These are phyloP conservation scores for Pomatostomus ruficeps DNA, from an alignment of 2,113 vertebrate species.

Conservation along the genomic window DNA sequence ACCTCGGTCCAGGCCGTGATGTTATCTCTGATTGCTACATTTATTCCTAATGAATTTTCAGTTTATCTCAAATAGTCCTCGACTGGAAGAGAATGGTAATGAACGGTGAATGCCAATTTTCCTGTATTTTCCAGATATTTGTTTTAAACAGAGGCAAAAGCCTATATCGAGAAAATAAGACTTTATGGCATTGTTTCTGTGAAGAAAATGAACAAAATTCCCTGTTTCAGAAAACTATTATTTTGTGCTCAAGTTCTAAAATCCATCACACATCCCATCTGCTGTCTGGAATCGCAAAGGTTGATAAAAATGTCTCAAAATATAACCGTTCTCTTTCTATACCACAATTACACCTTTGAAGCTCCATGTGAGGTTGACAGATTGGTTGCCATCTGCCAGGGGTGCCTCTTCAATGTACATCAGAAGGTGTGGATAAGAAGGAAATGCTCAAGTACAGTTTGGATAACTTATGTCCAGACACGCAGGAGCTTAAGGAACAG, in stretches of 20 bases:
- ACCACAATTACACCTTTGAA: not conserved
- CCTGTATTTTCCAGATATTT: not conserved
- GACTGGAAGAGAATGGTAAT: not conserved
- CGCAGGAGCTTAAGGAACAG: accelerated
- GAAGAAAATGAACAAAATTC: not conserved
- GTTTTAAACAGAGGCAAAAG: not conserved
- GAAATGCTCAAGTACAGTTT: not conserved
- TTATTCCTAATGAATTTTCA: not conserved
- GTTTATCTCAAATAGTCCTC: not conserved
- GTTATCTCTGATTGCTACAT: not conserved
- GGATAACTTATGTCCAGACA: not conserved
- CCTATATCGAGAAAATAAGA: not conserved
- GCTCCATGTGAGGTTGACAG: not conserved
- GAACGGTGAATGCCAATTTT: not conserved
- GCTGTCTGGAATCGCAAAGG: not conserved
- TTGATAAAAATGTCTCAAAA: not conserved
- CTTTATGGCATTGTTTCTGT: not conserved
- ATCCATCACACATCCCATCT: not conserved
- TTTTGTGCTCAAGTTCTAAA: not conserved
- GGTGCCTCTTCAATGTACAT: not conserved
- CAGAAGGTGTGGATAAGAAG: not conserved
- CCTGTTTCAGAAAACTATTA: not conserved
- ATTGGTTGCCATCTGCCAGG: not conserved
- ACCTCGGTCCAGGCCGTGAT: not conserved
- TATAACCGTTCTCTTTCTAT: not conserved